Conservation (phyloP, 2,113 vertebrate species). For the Manacus vitellinus region DNA sequence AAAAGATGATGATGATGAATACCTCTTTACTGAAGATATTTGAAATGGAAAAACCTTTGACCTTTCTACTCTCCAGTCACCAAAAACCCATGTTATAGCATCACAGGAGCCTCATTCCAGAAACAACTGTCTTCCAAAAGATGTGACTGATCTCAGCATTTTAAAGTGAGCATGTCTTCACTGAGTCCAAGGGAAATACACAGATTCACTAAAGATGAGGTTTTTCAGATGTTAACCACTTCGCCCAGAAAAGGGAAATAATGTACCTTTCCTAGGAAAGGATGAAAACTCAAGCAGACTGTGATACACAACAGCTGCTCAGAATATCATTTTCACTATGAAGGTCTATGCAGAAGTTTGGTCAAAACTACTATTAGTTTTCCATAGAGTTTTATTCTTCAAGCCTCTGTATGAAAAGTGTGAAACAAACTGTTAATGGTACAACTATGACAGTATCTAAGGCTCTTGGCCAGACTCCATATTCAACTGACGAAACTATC, state of each 20-base stretch:
- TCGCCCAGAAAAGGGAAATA: neutral
- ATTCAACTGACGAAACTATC: neutral
- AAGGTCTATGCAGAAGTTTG: neutral
- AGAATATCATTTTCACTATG: neutral
- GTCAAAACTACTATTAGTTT: neutral
- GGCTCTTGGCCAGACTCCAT: neutral
- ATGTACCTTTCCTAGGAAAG: neutral
- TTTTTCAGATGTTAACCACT: neutral
- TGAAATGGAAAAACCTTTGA: neutral
- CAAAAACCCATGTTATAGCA: neutral
- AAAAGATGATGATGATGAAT: neutral
- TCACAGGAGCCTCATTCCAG: neutral
- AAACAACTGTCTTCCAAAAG: neutral
- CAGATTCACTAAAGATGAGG: neutral
- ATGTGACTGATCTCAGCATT: neutral
- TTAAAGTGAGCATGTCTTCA: neutral
- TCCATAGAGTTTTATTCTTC: neutral
- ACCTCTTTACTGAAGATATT: neutral
- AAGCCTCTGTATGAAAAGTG: neutral
- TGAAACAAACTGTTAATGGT: neutral
- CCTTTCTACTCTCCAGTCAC: neutral
- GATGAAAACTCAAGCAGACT: neutral
- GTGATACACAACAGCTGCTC: neutral
- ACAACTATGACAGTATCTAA: neutral
- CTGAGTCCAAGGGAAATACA: neutral